phyloP scores from a whole-genome alignment of 2,113 vertebrate species.

The Chitala chitala region DNA sequence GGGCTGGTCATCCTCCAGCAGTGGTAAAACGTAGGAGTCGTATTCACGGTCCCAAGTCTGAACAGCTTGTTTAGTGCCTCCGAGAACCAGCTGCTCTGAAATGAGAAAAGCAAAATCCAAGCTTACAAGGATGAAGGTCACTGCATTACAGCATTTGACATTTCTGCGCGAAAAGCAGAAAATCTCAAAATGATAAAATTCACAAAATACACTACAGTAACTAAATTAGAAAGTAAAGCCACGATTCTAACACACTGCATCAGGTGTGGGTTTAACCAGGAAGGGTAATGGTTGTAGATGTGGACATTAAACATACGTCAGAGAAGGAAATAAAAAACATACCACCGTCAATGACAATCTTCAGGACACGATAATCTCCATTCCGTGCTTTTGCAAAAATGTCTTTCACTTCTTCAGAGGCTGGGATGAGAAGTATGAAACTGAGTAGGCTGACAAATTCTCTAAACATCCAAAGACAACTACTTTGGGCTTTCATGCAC shows the following conservation, averaged over 20 bases:
- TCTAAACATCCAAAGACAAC: too few relatives aligned
- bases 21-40: conserved; percentile 75
- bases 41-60: conserved; percentile 89
- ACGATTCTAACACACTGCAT: background rate
- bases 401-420: conserved; percentile 79
- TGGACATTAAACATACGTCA: background rate
- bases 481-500: too few relatives aligned
- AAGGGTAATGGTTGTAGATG: too few relatives aligned
- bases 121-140: too few relatives aligned
- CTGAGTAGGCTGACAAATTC: background rate
- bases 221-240: background rate
- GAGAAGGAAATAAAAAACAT: conserved; percentile 29
- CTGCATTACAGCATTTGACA: background rate
- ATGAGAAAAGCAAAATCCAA: conserved; percentile 16
- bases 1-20: conserved; percentile 80
- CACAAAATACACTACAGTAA: background rate
- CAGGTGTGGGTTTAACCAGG: background rate
- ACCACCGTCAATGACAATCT: conserved; percentile 90
- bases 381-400: conserved; percentile 81
- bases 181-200: background rate
- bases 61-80: conserved; percentile 61
- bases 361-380: conserved; percentile 84
- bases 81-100: conserved; percentile 83
- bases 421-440: conserved; percentile 53
- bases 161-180: background rate